Evolutionary conservation across 2,113 vertebrate genomes (phyloP).

Genomic region (Sylvia atricapilla): DNA sequence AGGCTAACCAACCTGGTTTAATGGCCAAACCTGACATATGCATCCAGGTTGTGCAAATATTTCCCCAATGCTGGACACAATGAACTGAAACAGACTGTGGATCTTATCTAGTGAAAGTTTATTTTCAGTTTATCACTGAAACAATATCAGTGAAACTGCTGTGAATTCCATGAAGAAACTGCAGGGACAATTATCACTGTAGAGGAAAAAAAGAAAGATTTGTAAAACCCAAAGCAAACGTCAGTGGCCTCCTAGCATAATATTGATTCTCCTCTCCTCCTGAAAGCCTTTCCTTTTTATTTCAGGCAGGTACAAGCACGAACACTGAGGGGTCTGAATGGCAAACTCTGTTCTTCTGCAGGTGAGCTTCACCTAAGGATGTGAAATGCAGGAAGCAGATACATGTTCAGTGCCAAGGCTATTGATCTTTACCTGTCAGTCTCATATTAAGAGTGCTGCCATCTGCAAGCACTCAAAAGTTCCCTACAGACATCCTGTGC

Average conservation of each 20-base stretch:
- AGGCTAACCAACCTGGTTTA: not conserved
- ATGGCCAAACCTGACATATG: not conserved
- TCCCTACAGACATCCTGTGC: not conserved
- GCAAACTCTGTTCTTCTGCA: not conserved
- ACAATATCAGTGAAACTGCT: not conserved
- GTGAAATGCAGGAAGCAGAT: not conserved
- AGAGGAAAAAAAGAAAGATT: not conserved
- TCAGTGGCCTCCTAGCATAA: not conserved
- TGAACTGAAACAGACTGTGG: not conserved
- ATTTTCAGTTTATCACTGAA: not conserved
- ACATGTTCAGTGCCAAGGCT: not conserved
- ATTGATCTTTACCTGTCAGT: not conserved
- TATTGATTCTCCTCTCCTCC: not conserved
- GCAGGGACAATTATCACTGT: not conserved
- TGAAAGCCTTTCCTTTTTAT: conserved; percentile 1
- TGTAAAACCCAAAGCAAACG: conserved; percentile 7
- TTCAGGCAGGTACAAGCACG: not conserved
- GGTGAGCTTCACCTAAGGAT: not conserved
- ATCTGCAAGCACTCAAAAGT: not conserved
- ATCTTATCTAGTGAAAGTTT: not conserved
- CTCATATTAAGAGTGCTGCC: not conserved
- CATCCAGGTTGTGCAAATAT: not conserved
- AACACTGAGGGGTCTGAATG: not conserved
- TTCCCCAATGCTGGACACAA: not conserved
- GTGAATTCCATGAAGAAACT: not conserved